These are phyloP conservation scores for Melanotaenia boesemani DNA, from an alignment of 2,797 vertebrate species.

Conservation along the genomic window DNA sequence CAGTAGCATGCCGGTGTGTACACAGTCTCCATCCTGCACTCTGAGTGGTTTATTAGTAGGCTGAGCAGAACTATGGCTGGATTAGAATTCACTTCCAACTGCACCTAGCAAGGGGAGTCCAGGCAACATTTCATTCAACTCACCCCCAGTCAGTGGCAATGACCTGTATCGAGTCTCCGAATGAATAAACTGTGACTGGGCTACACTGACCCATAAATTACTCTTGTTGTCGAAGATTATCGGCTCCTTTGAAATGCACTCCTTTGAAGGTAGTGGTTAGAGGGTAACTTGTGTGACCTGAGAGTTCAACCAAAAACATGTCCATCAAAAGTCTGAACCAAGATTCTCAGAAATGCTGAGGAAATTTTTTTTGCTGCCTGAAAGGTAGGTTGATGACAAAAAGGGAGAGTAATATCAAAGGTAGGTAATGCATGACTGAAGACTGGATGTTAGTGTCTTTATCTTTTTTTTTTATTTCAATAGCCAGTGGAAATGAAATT, in stretches of 20 bases:
- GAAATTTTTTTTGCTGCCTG: background rate
- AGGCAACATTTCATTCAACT: slow-evolving; percentile 59
- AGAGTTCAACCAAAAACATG: slow-evolving; percentile 36
- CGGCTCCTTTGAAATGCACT: slow-evolving; percentile 26
- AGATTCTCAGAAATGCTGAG: slow-evolving; percentile 7
- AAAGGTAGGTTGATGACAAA: slow-evolving; percentile 35
- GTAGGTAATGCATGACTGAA: slow-evolving; percentile 49
- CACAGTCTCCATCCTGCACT: slow-evolving; percentile 34
- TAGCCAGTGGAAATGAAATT: slow-evolving; percentile 67
- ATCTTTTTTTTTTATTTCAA: slow-evolving; percentile 71
- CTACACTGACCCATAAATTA: slow-evolving; percentile 63
- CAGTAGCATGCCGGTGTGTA: slow-evolving; percentile 6
- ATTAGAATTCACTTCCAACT: slow-evolving; percentile 73
- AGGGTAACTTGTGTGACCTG: slow-evolving; percentile 31
- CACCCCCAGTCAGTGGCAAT: slow-evolving; percentile 32
- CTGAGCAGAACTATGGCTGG: slow-evolving; percentile 28
- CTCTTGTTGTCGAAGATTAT: slow-evolving; percentile 48
- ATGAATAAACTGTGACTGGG: slow-evolving; percentile 64
- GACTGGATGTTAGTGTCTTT: slow-evolving; percentile 38
- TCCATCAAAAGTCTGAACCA: slow-evolving; percentile 17
- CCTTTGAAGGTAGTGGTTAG: slow-evolving; percentile 37
- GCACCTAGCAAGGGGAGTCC: slow-evolving; percentile 41
- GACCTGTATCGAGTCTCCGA: slow-evolving; percentile 39
- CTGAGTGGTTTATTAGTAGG: slow-evolving; percentile 65
- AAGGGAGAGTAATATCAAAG: slow-evolving; percentile 25